These are phyloP conservation scores for Pogona vitticeps DNA, from an alignment of 2,113 vertebrate species.

Conservation along the genomic window DNA sequence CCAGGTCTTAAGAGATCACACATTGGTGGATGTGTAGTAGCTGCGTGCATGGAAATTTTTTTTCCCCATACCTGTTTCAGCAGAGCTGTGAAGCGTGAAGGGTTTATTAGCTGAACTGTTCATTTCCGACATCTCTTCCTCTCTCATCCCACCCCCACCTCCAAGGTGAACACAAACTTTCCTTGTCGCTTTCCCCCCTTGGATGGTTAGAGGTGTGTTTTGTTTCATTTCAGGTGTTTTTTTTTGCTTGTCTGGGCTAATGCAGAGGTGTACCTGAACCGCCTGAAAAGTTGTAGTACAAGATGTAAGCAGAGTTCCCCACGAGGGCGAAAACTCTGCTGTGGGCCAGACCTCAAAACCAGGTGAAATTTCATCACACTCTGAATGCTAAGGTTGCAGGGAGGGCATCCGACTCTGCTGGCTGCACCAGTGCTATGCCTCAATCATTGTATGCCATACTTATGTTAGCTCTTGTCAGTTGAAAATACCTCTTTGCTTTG, in stretches of 20 bases:
- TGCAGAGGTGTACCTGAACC: background rate
- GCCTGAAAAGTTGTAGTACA: conserved; percentile 7
- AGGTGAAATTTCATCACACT: background rate
- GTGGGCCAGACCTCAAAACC: background rate
- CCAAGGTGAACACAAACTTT: background rate
- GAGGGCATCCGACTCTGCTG: too few species aligned
- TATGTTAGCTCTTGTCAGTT: too few species aligned
- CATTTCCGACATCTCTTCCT: background rate
- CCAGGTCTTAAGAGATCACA: too few species aligned
- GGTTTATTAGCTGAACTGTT: background rate
- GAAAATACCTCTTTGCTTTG: too few species aligned
- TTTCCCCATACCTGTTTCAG: background rate
- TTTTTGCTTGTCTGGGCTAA: background rate
- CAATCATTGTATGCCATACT: too few species aligned
- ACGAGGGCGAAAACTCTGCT: background rate
- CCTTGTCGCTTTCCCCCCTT: background rate
- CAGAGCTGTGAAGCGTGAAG: conserved; percentile 16
- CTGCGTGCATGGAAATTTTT: too few species aligned
- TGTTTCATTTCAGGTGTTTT: background rate
- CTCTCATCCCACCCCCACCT: too few species aligned
- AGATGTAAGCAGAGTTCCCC: background rate
- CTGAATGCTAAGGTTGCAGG: background rate
- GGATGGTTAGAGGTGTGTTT: too few species aligned
- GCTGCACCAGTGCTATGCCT: too few species aligned
- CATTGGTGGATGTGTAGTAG: too few species aligned